Base-by-base conservation (phyloP, 2,113 vertebrate genomes). In the Festucalex cinctus region DNA sequence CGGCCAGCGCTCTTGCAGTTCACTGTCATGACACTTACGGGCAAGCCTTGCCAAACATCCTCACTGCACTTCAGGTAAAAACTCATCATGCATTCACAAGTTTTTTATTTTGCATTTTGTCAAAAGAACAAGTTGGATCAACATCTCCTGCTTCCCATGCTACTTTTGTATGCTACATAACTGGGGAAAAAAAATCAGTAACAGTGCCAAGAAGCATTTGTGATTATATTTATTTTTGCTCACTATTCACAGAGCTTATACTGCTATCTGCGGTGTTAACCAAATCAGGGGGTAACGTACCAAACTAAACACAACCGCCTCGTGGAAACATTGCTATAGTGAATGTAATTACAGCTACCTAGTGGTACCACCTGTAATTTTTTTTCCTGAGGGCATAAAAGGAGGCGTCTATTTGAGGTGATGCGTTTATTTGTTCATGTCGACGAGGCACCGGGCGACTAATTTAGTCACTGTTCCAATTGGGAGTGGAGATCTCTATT, bases 1-100 rank as follows among this genome's bases (percentile, higher is more conserved):
- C 96, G 48, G 37, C 88, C 51, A 78, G 73, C 1, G 93, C 93
- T 28, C 85, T 98, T 39, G 96, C 96, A 9, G 94, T 97, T 82
- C 96, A 98, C 85, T 98, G 95, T 82, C 95, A 97, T 60, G 95
- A 99, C 86, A 98, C 96, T 0, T 98, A 98, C 0, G 96, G 97
- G 17, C 96, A 99, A 83, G 96, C 95, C 0, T 89, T 99, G 63
- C 93, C 95, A 73, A 98, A 97, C 82, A 95, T 98, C 76, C 93
- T 98, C 32, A 95, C 90, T 35, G 96, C 97, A 58, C 88, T 99
- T 72, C 95, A 98, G 95, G 97, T 97, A 93, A 92, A 68, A 69
- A 58, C 12, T 59, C 12, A 24, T 1, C 0, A 62, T 26, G n/a
- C 48, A 17, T 46, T 22, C 48, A n/a, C 6, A 17, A 9, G 10